These are phyloP conservation scores for Rotaria macrura DNA, from an alignment of 2,888 invertebrate species.

Conservation along the genomic window DNA sequence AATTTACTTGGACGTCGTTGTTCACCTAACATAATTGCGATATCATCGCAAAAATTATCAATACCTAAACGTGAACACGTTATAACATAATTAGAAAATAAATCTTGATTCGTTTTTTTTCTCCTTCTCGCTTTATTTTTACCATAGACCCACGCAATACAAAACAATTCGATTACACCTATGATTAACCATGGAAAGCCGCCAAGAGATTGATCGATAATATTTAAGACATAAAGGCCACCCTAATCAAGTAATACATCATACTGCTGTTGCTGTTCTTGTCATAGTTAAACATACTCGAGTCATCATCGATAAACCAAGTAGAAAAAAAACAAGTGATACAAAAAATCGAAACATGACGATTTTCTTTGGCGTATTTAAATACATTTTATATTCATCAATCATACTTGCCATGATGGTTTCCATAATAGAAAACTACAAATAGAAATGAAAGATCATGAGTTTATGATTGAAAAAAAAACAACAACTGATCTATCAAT, in stretches of 20 bases:
- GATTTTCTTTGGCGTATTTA: constrained; percentile 38
- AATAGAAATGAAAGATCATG: too few relatives aligned
- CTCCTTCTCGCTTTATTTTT: background rate
- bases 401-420: constrained; percentile 46
- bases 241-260: constrained; percentile 53
- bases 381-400: constrained; percentile 42
- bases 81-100: too few relatives aligned
- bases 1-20: constrained; percentile 13
- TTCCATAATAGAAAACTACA: constrained; percentile 50
- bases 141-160: constrained; percentile 39
- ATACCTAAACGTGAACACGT: background rate
- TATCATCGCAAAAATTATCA: background rate
- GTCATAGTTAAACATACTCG: constrained; percentile 36
- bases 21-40: constrained; percentile 9
- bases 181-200: constrained; percentile 48
- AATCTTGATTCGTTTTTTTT: too few relatives aligned
- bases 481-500: background rate
- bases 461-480: constrained; percentile 33
- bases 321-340: constrained; percentile 39
- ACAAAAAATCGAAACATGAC: constrained; percentile 41
- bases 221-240: constrained; percentile 47
- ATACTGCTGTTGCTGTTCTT: background rate
- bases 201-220: constrained; percentile 47
- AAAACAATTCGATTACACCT: constrained; percentile 43
- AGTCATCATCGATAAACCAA: constrained; percentile 43